phyloP scores from a whole-genome alignment of 2,888 invertebrate species.

The Limenitis camilla region DNA sequence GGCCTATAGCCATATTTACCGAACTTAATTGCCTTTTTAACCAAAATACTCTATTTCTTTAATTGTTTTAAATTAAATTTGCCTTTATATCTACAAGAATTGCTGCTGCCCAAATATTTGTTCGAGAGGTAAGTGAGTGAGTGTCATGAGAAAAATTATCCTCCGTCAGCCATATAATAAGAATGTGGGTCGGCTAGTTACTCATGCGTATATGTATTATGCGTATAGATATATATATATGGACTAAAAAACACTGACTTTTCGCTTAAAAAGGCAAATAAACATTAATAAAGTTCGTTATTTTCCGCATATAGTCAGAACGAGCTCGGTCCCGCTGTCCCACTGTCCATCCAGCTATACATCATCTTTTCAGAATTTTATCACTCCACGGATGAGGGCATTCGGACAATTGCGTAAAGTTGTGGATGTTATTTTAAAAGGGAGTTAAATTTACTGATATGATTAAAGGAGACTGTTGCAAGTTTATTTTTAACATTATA shows the following conservation, averaged over 20 bases:
- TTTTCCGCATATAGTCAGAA: constrained; percentile 40
- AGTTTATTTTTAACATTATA: background rate
- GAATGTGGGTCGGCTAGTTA: too few species aligned
- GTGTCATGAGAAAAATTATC: too few species aligned
- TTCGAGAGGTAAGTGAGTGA: too few species aligned
- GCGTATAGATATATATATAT: background rate
- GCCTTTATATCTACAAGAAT: too few species aligned
- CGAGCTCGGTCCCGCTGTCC: too few species aligned
- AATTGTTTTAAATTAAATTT: too few species aligned
- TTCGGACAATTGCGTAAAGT: constrained; percentile 44
- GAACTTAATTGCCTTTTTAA: too few species aligned
- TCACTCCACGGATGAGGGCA: constrained; percentile 47
- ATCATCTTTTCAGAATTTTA: constrained; percentile 64
- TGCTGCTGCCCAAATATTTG: too few species aligned
- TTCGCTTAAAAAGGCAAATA: constrained; percentile 31
- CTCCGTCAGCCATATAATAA: too few species aligned
- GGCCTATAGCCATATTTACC: too few species aligned
- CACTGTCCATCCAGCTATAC: constrained; percentile 45
- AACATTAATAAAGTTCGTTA: constrained; percentile 32
- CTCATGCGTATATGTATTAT: too few species aligned
- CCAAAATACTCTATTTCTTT: too few species aligned
- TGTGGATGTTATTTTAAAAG: constrained; percentile 18
- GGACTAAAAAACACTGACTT: constrained; percentile 22
- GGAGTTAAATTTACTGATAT: background rate
- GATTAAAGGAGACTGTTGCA: background rate